phyloP scores from a whole-genome alignment of 35 echinoderm and acorn worm species.

The Strongylocentrotus purpuratus region DNA sequence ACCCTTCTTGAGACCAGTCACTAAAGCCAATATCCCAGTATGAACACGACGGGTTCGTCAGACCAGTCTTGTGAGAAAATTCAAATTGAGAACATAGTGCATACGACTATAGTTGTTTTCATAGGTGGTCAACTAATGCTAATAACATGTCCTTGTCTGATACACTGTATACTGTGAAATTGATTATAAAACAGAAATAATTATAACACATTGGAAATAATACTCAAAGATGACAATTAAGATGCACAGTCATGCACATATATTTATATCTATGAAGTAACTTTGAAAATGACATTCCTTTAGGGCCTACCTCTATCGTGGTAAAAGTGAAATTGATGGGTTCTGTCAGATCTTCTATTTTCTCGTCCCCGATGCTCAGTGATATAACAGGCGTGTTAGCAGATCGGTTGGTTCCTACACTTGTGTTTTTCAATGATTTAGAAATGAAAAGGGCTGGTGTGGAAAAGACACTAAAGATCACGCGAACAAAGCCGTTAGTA shows the following conservation, averaged over 20 bases:
- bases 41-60: neutral
- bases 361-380: neutral
- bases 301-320: neutral
- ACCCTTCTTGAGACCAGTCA: neutral
- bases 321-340: conserved; percentile 21
- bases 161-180: too few relatives aligned
- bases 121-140: too few relatives aligned
- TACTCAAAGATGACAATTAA: too few relatives aligned
- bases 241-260: too few relatives aligned
- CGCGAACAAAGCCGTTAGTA: neutral
- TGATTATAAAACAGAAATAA: neutral
- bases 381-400: conserved; percentile 36
- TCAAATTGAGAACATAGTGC: neutral
- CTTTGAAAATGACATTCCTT: neutral
- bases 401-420: too few relatives aligned
- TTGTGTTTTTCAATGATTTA: neutral
- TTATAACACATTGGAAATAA: too few relatives aligned
- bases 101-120: too few relatives aligned
- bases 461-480: neutral
- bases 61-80: neutral
- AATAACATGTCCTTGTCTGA: too few relatives aligned
- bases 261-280: too few relatives aligned
- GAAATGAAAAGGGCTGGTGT: conserved; percentile 19
- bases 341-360: conserved; percentile 13
- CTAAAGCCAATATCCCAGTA: neutral